Conservation (phyloP, 2,888 invertebrate species). For the Caenorhabditis panamensis region DNA sequence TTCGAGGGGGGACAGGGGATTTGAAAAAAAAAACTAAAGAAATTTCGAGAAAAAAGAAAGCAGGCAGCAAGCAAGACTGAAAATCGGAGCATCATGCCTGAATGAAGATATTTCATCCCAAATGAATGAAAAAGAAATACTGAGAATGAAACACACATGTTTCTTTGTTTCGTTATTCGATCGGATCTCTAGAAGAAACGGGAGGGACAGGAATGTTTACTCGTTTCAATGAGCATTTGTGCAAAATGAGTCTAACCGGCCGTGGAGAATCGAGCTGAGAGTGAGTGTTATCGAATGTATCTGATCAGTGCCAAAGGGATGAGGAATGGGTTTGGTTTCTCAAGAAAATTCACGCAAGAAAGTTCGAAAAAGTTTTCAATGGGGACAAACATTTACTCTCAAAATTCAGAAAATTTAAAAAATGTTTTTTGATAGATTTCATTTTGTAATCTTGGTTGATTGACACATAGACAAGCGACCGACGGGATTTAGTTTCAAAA, state of each 20-base stretch:
- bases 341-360: too few species aligned
- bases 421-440: too few species aligned
- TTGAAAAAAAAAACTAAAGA: neutral
- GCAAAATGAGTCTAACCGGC: neutral
- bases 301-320: too few species aligned
- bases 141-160: neutral
- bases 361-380: too few species aligned
- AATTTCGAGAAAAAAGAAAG: neutral
- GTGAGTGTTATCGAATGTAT: constrained; percentile 1
- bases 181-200: neutral
- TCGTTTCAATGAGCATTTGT: constrained; percentile 8
- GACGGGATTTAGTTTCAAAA: too few species aligned
- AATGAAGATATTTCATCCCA: too few species aligned
- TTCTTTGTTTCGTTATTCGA: neutral
- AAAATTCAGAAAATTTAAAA: too few species aligned
- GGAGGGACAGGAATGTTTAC: neutral
- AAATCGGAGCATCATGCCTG: too few species aligned
- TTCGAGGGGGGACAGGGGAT: neutral
- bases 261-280: neutral
- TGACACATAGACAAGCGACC: neutral
- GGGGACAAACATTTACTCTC: too few species aligned
- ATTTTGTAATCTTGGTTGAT: neutral
- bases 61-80: too few species aligned
- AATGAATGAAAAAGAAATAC: too few species aligned
- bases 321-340: too few species aligned